Conservation (phyloP, 1,140 invertebrate genomes). For the Euura lappo region DNA sequence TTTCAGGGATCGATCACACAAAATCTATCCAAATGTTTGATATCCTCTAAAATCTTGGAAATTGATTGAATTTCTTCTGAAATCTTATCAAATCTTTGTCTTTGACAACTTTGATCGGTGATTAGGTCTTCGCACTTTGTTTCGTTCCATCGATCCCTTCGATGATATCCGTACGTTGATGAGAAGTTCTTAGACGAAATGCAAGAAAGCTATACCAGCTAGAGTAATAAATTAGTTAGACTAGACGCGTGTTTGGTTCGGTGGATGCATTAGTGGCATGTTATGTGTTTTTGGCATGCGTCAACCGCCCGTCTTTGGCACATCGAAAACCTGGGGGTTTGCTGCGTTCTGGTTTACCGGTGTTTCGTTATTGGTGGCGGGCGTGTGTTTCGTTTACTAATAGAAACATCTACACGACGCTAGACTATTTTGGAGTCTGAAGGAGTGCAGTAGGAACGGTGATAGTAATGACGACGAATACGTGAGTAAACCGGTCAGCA, state of each 20-base stretch:
- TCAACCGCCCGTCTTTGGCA: constrained; percentile 44
- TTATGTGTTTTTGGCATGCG: constrained; percentile 50
- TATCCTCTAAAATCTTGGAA: too few species aligned
- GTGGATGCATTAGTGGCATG: constrained; percentile 58
- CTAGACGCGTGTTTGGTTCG: constrained; percentile 54
- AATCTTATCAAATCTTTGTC: too few species aligned
- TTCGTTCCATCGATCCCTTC: too few species aligned
- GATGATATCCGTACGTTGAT: too few species aligned
- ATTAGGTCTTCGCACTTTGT: too few species aligned
- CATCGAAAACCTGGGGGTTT: constrained; percentile 32
- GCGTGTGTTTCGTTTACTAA: constrained; percentile 53
- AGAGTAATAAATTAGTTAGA: too few species aligned
- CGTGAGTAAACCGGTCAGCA: constrained; percentile 46
- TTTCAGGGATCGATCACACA: too few species aligned
- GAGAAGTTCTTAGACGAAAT: too few species aligned
- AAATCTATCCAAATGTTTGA: not conserved
- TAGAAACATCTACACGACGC: constrained; percentile 72
- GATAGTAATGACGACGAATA: constrained; percentile 52
- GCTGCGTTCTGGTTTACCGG: constrained; percentile 41
- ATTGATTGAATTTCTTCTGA: too few species aligned
- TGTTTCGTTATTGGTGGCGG: constrained; percentile 57
- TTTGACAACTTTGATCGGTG: too few species aligned
- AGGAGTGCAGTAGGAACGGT: constrained; percentile 52
- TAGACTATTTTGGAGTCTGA: constrained; percentile 65
- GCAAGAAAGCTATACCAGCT: too few species aligned